Conservation (phyloP, 2,797 vertebrate species). For the Lithobates sylvaticus region DNA sequence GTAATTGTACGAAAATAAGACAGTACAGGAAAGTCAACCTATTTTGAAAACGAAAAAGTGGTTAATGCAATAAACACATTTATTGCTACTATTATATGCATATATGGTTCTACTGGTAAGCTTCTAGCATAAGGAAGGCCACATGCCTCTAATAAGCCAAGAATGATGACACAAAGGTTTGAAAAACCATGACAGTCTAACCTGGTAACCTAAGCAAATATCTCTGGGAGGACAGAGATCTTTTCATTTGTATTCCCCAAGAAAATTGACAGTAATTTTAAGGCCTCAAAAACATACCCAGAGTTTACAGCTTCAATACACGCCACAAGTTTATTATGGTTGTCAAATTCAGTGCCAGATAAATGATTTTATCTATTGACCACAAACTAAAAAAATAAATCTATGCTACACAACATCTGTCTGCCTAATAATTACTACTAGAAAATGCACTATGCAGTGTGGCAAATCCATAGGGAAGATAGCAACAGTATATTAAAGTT, state of each 20-base stretch:
- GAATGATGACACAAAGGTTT: conserved; percentile 22
- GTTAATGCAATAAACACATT: neutral
- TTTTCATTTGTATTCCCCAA: neutral
- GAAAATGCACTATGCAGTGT: conserved; percentile 9
- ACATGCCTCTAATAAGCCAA: neutral
- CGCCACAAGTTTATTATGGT: neutral
- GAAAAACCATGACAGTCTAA: conserved; percentile 13
- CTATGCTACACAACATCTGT: conserved; percentile 34
- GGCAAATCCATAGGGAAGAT: neutral
- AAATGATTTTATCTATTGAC: neutral
- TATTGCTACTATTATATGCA: neutral
- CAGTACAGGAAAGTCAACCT: neutral
- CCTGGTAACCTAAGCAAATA: conserved; percentile 6
- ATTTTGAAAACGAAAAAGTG: neutral
- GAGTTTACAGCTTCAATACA: neutral
- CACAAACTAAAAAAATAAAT: conserved; percentile 49
- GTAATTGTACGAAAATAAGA: neutral
- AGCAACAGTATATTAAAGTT: neutral
- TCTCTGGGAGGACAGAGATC: conserved; percentile 2
- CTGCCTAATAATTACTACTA: conserved; percentile 20
- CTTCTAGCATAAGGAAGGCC: conserved; percentile 2
- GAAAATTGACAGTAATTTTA: neutral
- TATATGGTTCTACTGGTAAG: neutral
- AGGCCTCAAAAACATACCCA: neutral
- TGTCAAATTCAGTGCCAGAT: neutral